Percentiles rank a stretch among this genome's conserved stretches.
Evolutionary conservation across 2,888 invertebrate species (phyloP).

Genomic region (Heliconius ismenius): DNA sequence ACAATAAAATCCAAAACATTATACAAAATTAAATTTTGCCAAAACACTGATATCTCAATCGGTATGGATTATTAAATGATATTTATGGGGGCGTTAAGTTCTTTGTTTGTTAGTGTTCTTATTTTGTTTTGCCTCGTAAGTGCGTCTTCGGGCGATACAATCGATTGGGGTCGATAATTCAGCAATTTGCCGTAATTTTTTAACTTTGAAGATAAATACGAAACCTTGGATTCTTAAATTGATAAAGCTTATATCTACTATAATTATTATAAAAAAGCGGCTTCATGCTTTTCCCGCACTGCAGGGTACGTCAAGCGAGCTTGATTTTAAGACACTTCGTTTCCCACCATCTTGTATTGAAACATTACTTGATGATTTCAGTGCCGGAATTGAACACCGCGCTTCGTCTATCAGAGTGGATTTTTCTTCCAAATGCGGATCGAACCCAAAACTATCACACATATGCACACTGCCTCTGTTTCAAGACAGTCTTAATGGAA

Average conservation of each 20-base stretch:
- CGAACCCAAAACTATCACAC: too few relatives aligned
- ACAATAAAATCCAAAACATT: conserved; percentile 1
- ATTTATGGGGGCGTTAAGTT: conserved; percentile 64
- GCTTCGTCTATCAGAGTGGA: background rate
- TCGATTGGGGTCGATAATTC: conserved; percentile 34
- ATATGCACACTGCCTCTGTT: too few relatives aligned
- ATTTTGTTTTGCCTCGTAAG: conserved; percentile 42
- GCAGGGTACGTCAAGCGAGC: background rate
- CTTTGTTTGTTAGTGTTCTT: conserved; percentile 57
- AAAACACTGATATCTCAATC: conserved; percentile 70
- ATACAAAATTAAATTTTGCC: conserved; percentile 32
- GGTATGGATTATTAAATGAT: conserved; percentile 58
- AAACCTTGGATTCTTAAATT: conserved; percentile 3
- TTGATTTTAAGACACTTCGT: background rate
- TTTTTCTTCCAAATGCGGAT: too few relatives aligned
- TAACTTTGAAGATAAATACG: conserved; percentile 22
- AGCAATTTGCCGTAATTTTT: conserved; percentile 29
- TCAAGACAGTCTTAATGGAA: too few relatives aligned
- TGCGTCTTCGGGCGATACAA: conserved; percentile 37
- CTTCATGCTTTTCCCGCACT: background rate
- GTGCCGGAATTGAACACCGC: background rate
- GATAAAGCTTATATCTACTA: background rate
- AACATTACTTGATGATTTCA: background rate
- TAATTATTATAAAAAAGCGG: background rate
- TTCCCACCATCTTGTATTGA: background rate